Conservation (phyloP, 2,888 invertebrate genomes). For the Clanis bilineata region DNA sequence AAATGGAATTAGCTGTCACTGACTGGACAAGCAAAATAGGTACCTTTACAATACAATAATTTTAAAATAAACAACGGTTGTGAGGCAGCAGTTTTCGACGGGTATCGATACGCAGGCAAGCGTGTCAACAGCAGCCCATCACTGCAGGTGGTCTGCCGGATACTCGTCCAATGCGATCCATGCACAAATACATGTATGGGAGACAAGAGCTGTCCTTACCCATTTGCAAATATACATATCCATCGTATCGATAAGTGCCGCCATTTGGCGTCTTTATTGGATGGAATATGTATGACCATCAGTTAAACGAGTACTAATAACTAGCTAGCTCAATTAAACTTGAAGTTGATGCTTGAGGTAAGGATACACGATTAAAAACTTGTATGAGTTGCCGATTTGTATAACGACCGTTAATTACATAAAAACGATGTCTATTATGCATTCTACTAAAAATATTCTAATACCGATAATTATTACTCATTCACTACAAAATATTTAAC, state of each 20-base stretch:
- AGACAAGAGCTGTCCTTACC: not conserved
- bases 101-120: constrained; percentile 8
- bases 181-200: not conserved
- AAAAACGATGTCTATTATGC: no score
- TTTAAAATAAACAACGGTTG: constrained; percentile 15
- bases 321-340: no score
- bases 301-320: no score
- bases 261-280: not conserved
- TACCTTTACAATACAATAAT: no score
- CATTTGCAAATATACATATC: not conserved
- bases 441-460: no score
- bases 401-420: no score
- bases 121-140: constrained; percentile 27
- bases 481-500: no score
- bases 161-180: constrained; percentile 26
- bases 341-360: no score
- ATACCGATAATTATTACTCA: no score
- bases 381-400: no score
- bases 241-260: not conserved
- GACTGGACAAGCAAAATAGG: not conserved
- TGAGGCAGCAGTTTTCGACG: constrained; percentile 11
- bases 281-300: not conserved
- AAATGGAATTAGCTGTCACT: not conserved
- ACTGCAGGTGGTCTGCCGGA: constrained; percentile 30
- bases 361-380: no score